phyloP scores from a whole-genome alignment of 2,797 vertebrate species.

The Cryptoblepharus egeriae region DNA sequence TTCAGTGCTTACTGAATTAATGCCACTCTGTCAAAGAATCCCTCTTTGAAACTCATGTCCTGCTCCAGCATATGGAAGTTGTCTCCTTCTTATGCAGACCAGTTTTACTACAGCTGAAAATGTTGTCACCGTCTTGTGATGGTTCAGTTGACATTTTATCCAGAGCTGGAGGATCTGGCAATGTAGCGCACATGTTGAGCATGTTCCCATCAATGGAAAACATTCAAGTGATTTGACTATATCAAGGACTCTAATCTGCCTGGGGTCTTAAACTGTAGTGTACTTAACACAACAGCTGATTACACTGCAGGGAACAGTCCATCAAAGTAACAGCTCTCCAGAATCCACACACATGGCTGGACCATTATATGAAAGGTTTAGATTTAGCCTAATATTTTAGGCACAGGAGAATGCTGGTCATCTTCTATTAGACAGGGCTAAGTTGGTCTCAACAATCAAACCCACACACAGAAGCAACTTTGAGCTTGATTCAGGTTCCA shows the following conservation, averaged over 20 bases:
- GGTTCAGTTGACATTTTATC: background rate
- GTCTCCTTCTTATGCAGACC: background rate
- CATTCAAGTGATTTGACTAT: background rate
- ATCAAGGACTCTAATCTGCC: slow-evolving; percentile 9
- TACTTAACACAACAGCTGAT: slow-evolving; percentile 11
- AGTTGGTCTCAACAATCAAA: slow-evolving; percentile 31
- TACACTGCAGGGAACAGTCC: slow-evolving; percentile 1
- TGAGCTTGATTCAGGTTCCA: slow-evolving; percentile 50
- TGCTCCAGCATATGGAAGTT: background rate
- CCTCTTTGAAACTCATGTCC: background rate
- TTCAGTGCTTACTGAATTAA: background rate
- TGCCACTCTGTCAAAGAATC: background rate
- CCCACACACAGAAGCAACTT: slow-evolving; percentile 39
- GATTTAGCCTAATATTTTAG: slow-evolving; percentile 20
- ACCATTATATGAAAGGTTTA: background rate
- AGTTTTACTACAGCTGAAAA: background rate
- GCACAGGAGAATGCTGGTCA: slow-evolving; percentile 14
- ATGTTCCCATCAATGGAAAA: background rate
- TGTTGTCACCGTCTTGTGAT: background rate
- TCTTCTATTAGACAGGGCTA: slow-evolving; percentile 33
- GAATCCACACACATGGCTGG: background rate
- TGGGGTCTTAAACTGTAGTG: background rate
- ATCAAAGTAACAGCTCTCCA: slow-evolving; percentile 13
- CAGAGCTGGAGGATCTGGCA: background rate
- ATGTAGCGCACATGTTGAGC: background rate